phyloP scores from a whole-genome alignment of 1,140 invertebrate genomes.

The Phenacoccus solenopsis region DNA sequence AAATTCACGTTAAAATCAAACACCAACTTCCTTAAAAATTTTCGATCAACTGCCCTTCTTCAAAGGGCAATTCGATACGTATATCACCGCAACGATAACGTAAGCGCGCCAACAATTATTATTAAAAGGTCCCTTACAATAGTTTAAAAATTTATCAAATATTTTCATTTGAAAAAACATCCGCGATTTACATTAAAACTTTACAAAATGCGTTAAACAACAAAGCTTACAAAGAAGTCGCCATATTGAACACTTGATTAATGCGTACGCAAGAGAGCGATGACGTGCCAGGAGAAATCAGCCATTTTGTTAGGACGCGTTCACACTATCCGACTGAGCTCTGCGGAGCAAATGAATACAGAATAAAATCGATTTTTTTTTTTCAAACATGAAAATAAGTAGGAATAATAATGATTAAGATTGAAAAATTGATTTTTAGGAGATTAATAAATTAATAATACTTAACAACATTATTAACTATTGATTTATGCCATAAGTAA shows the following conservation, averaged over 20 bases:
- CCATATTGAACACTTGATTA: slow-evolving; percentile 12
- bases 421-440: too few species aligned
- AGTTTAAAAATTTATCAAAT: background rate
- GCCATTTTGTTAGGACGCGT: slow-evolving; percentile 6
- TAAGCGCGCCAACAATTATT: background rate
- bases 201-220: background rate
- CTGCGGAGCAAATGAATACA: background rate
- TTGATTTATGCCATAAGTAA: too few species aligned
- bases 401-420: too few species aligned
- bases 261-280: slow-evolving; percentile 16
- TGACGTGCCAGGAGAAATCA: slow-evolving; percentile 16
- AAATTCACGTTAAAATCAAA: background rate
- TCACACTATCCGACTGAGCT: background rate
- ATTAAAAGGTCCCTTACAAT: background rate
- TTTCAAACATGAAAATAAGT: background rate
- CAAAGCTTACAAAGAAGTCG: slow-evolving; percentile 9
- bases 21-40: slow-evolving; percentile 9
- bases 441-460: too few species aligned
- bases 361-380: background rate
- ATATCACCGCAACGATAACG: background rate
- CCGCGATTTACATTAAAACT: slow-evolving; percentile 9
- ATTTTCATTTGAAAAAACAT: background rate
- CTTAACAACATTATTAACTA: too few species aligned
- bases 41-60: slow-evolving; percentile 2
- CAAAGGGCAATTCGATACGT: slow-evolving; percentile 3